These are phyloP conservation scores for Endomychus coccineus DNA, from an alignment of 2,888 invertebrate genomes.

Conservation along the genomic window DNA sequence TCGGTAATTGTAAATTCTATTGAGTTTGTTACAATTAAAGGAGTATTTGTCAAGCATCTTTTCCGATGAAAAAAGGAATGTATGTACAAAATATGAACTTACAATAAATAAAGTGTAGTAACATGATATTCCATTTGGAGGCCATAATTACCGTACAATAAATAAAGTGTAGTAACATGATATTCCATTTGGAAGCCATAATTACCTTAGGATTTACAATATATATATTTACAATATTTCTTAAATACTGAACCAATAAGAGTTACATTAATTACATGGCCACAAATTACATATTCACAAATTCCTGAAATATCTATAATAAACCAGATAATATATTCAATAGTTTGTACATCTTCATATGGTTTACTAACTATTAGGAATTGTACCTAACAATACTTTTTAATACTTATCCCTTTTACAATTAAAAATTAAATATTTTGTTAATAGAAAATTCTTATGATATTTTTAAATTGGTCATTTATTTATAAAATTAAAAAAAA, in stretches of 20 bases:
- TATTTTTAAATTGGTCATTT: conserved; percentile 10
- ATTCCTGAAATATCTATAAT: neutral
- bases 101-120: conserved; percentile 27
- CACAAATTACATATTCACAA: conserved; percentile 21
- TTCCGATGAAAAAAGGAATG: too few species aligned
- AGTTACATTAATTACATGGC: conserved; percentile 34
- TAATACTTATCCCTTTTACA: too few species aligned
- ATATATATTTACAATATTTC: conserved; percentile 30
- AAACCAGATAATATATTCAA: too few species aligned
- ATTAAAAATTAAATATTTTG: neutral
- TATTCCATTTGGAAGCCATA: conserved; percentile 32
- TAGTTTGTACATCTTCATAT: too few species aligned
- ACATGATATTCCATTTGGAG: conserved; percentile 26
- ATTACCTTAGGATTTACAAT: conserved; percentile 30
- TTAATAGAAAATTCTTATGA: neutral
- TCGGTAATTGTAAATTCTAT: too few species aligned
- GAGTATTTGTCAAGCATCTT: conserved; percentile 1
- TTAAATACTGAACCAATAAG: conserved; percentile 36
- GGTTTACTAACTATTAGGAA: too few species aligned
- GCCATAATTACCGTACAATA: too few species aligned
- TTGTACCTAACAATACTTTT: too few species aligned
- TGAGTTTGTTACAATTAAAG: neutral
- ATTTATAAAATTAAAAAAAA: conserved; percentile 10
- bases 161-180: too few species aligned
- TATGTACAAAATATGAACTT: neutral